phyloP scores from a whole-genome alignment of 2,888 invertebrate species.

The Orchestes rusci region DNA sequence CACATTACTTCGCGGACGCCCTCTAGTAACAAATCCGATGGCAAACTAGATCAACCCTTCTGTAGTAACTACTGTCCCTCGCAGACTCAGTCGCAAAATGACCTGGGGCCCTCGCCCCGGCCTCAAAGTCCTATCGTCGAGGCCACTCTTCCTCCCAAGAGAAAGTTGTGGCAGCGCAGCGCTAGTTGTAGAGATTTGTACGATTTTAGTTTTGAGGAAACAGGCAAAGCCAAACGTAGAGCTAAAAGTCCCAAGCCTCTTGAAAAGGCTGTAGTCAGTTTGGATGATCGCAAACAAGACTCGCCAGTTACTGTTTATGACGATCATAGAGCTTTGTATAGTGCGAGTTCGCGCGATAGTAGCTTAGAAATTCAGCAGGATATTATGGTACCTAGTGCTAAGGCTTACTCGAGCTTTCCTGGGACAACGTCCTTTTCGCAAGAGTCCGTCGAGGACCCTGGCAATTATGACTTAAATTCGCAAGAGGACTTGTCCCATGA shows the following conservation, averaged over 20 bases:
- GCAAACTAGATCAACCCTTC: conserved; percentile 44
- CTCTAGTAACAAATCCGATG: conserved; percentile 52
- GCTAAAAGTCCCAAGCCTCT: conserved; percentile 46
- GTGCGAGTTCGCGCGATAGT: conserved; percentile 54
- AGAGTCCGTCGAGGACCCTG: conserved; percentile 58
- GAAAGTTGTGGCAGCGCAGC: conserved; percentile 66
- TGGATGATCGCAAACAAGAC: conserved; percentile 49
- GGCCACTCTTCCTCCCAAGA: conserved; percentile 39
- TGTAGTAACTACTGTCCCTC: conserved; percentile 38
- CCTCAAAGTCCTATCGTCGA: conserved; percentile 19
- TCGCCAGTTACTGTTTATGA: conserved; percentile 68
- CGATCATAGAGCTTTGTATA: conserved; percentile 57
- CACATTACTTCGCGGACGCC: conserved; percentile 47
- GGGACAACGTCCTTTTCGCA: conserved; percentile 63
- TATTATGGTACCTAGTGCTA: conserved; percentile 56
- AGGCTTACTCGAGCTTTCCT: conserved; percentile 81
- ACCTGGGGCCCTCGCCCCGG: conserved; percentile 33
- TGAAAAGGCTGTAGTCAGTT: conserved; percentile 34
- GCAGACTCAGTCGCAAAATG: conserved; percentile 44
- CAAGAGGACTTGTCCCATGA: conserved; percentile 85
- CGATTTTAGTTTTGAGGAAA: conserved; percentile 67
- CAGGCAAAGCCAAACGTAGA: conserved; percentile 57
- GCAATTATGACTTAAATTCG: conserved; percentile 60
- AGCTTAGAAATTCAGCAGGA: conserved; percentile 63
- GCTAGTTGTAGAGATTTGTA: conserved; percentile 77